phyloP scores from a whole-genome alignment of 2,888 invertebrate genomes.

The Leistus spinibarbis region DNA sequence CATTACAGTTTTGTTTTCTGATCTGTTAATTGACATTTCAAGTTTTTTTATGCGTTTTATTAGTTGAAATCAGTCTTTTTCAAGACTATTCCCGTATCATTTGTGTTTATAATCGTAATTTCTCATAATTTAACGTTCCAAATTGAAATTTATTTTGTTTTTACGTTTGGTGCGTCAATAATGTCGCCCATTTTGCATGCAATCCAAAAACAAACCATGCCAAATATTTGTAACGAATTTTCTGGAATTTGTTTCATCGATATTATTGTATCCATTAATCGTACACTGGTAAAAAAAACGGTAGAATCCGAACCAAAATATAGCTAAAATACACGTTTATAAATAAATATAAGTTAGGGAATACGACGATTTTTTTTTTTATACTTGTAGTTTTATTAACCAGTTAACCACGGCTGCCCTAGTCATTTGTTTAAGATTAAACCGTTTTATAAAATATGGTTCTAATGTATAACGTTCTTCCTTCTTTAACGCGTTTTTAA shows the following conservation, averaged over 20 bases:
- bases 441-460: slow-evolving; percentile 5
- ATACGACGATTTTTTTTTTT: too few relatives aligned
- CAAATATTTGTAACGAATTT: slow-evolving; percentile 5
- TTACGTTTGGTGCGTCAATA: slow-evolving; percentile 8
- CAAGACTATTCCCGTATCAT: too few relatives aligned
- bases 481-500: background rate
- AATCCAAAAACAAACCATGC: slow-evolving; percentile 20
- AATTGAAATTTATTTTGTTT: background rate
- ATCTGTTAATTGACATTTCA: too few relatives aligned
- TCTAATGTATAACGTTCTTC: slow-evolving; percentile 6
- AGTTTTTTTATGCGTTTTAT: too few relatives aligned
- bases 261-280: slow-evolving; percentile 20
- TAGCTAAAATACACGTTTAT: slow-evolving; percentile 14
- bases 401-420: slow-evolving; percentile 19
- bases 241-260: background rate
- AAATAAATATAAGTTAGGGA: background rate
- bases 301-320: background rate
- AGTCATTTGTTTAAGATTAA: background rate
- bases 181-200: slow-evolving; percentile 11
- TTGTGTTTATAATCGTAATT: too few relatives aligned
- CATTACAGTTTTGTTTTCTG: too few relatives aligned
- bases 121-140: too few relatives aligned
- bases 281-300: slow-evolving; percentile 12
- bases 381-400: slow-evolving; percentile 19
- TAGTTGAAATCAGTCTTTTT: too few relatives aligned